phyloP scores from a whole-genome alignment of 2,888 invertebrate genomes.

The Hypomecis punctinalis region DNA sequence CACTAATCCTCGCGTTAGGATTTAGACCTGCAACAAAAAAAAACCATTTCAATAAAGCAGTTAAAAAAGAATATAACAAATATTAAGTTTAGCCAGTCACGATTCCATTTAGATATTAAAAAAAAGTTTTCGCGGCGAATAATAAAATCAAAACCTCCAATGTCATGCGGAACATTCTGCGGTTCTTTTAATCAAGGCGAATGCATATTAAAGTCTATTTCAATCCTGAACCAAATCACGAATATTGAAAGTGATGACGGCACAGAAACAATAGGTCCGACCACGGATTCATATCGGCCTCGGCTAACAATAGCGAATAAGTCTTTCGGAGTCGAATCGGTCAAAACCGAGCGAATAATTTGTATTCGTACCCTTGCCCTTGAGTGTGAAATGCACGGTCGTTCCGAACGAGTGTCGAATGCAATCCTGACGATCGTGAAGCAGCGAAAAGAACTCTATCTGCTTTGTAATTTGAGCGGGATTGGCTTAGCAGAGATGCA shows the following conservation, averaged over 20 bases:
- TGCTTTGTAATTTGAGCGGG: constrained; percentile 42
- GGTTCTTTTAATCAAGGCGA: constrained; percentile 61
- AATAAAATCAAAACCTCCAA: constrained; percentile 51
- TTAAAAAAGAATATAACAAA: not conserved
- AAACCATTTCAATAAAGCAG: constrained; percentile 27
- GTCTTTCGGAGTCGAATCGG: constrained; percentile 62
- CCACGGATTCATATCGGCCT: constrained; percentile 57
- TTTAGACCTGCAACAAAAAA: constrained; percentile 73
- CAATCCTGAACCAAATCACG: constrained; percentile 47
- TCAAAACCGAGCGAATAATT: constrained; percentile 68
- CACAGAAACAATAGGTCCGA: constrained; percentile 62
- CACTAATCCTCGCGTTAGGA: constrained; percentile 45
- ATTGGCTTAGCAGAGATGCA: constrained; percentile 52
- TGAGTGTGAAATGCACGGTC: constrained; percentile 77
- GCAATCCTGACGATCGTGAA: constrained; percentile 52
- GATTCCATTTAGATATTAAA: constrained; percentile 41
- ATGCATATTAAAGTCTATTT: constrained; percentile 51
- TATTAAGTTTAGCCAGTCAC: constrained; percentile 30
- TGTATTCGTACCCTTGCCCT: constrained; percentile 79
- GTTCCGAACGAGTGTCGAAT: constrained; percentile 67
- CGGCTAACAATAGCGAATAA: constrained; percentile 56
- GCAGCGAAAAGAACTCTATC: constrained; percentile 47
- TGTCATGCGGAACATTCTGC: constrained; percentile 51
- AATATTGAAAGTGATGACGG: constrained; percentile 54
- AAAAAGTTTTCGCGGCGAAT: constrained; percentile 43